These are phyloP conservation scores for Vanessa tameamea DNA, from an alignment of 1,140 invertebrate species.

Conservation along the genomic window DNA sequence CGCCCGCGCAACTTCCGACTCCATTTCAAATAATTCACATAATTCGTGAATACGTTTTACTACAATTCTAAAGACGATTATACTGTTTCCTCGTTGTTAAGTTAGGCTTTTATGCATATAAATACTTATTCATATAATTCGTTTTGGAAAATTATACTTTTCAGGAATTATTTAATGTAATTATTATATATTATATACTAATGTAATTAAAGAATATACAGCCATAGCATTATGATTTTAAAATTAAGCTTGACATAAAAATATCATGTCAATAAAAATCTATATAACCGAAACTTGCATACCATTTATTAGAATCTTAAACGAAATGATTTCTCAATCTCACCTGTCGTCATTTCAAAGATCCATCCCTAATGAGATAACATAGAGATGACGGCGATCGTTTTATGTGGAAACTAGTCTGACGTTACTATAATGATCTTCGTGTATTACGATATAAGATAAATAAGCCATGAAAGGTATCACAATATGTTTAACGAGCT, in stretches of 20 bases:
- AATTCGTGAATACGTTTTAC: conserved; percentile 10
- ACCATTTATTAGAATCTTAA: neutral
- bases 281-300: too few species aligned
- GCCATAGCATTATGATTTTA: too few species aligned
- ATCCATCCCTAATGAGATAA: neutral
- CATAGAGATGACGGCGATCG: neutral
- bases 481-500: neutral
- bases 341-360: neutral
- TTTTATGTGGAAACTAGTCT: conserved; percentile 6
- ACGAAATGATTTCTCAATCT: neutral
- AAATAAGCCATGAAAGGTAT: neutral
- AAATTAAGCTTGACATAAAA: too few species aligned
- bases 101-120: neutral
- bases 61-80: neutral
- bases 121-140: neutral
- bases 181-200: too few species aligned
- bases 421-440: conserved; percentile 10
- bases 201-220: too few species aligned
- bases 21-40: conserved; percentile 30
- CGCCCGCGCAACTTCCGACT: conserved; percentile 29
- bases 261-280: too few species aligned
- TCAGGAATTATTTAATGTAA: too few species aligned
- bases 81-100: neutral
- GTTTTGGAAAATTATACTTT: too few species aligned
- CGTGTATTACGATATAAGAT: conserved; percentile 1